Conservation (phyloP, 2,113 vertebrate species). For the Physeter macrocephalus region DNA sequence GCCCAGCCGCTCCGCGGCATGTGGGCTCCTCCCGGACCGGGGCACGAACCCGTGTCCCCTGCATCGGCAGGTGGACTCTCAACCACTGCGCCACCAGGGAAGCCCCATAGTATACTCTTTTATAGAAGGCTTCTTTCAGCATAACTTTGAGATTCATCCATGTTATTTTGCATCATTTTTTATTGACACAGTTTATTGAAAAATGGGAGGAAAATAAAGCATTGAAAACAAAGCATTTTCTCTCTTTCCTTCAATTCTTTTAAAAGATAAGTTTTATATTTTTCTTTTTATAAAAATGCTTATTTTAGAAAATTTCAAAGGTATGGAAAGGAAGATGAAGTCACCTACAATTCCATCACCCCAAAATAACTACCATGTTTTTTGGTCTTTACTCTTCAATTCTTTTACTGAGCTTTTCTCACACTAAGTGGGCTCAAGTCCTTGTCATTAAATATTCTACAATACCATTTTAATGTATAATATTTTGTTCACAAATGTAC, state of each 20-base stretch:
- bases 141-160: not conserved
- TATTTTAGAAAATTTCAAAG: not conserved
- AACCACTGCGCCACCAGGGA: too few relatives aligned
- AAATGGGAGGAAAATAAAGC: not conserved
- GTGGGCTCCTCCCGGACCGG: too few relatives aligned
- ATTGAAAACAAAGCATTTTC: constrained; percentile 3
- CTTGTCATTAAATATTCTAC: not conserved
- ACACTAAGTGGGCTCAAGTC: not conserved
- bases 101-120: too few relatives aligned
- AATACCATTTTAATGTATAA: not conserved
- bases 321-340: not conserved
- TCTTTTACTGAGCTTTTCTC: not conserved
- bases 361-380: not conserved
- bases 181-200: not conserved
- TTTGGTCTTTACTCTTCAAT: not conserved
- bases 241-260: not conserved
- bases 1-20: too few relatives aligned
- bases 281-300: not conserved
- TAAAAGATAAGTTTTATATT: not conserved
- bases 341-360: not conserved
- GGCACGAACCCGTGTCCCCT: too few relatives aligned
- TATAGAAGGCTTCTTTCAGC: not conserved
- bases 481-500: not conserved
- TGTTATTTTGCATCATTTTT: not conserved
- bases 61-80: too few relatives aligned